Conservation (phyloP, 2,888 invertebrate genomes). For the Oscheius sp. region DNA sequence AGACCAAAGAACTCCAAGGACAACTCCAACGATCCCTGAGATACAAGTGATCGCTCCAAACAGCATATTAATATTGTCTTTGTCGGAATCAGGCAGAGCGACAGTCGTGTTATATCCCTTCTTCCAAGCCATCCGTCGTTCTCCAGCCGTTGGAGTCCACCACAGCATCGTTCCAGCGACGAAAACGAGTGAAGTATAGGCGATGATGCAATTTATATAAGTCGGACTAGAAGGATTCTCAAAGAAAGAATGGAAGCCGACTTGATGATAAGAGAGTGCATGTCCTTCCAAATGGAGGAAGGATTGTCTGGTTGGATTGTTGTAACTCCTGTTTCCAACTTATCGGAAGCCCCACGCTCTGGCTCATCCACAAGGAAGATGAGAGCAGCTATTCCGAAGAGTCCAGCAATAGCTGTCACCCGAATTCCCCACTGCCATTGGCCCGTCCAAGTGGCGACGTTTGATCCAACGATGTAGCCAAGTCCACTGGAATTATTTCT, state of each 20-base stretch:
- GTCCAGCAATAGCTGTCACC: constrained; percentile 79
- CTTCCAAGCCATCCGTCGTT: constrained; percentile 51
- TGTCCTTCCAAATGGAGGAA: constrained; percentile 35
- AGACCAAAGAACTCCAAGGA: constrained; percentile 83
- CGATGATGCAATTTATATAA: constrained; percentile 89
- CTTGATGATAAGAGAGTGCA: constrained; percentile 37
- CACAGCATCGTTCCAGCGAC: constrained; percentile 81
- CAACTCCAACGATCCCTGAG: constrained; percentile 91
- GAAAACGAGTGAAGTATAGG: constrained; percentile 96
- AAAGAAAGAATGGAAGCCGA: background rate
- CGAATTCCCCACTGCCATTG: constrained; percentile 90
- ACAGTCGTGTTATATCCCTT: constrained; percentile 33
- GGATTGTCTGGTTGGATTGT: constrained; percentile 27
- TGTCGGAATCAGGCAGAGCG: background rate
- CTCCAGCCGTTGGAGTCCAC: constrained; percentile 76
- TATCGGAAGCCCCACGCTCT: constrained; percentile 60
- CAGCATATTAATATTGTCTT: constrained; percentile 76
- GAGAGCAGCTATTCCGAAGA: constrained; percentile 38
- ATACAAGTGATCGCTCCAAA: constrained; percentile 93
- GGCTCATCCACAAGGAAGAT: constrained; percentile 63
- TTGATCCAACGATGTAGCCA: constrained; percentile 95
- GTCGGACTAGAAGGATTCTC: constrained; percentile 76
- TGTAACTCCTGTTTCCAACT: constrained; percentile 6
- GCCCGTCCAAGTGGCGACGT: constrained; percentile 78
- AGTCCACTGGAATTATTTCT: constrained; percentile 78